These are phyloP conservation scores for Terebella lapidaria DNA, from an alignment of 2,888 invertebrate genomes.

Conservation along the genomic window DNA sequence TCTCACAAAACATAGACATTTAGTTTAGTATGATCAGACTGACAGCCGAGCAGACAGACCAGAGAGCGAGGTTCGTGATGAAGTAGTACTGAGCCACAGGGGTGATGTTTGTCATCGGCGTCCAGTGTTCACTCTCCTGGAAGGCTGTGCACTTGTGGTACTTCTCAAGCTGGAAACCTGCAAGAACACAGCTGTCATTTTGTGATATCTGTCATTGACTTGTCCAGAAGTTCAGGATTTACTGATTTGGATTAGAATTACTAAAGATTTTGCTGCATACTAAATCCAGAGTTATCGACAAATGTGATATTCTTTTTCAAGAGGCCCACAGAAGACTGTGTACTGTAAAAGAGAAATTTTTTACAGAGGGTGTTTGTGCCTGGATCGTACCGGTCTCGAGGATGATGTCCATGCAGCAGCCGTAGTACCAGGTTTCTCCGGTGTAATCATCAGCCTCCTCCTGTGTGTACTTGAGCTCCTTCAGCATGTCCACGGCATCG, in stretches of 20 bases:
- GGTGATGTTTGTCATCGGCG: not conserved
- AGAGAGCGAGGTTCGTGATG: not conserved
- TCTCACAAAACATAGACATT: no score
- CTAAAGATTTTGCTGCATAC: no score
- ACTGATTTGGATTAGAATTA: no score
- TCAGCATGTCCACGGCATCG: not conserved
- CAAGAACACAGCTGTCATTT: not conserved
- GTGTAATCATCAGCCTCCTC: not conserved
- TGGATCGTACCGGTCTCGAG: slow-evolving; percentile 13
- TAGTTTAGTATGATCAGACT: no score
- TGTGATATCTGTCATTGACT: not conserved
- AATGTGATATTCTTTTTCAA: no score
- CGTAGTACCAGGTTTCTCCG: slow-evolving; percentile 5
- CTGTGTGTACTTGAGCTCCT: not conserved
- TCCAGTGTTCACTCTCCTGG: not conserved
- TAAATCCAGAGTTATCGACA: no score
- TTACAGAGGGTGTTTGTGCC: no score
- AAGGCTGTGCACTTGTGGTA: not conserved
- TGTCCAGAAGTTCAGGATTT: no score
- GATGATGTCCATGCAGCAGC: slow-evolving; percentile 7
- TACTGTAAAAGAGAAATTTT: no score
- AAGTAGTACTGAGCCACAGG: not conserved
- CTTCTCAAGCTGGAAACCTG: not conserved
- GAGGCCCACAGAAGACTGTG: no score
- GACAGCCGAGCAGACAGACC: not conserved